phyloP scores from a whole-genome alignment of 2,113 vertebrate genomes.

The Patagioenas fasciata region DNA sequence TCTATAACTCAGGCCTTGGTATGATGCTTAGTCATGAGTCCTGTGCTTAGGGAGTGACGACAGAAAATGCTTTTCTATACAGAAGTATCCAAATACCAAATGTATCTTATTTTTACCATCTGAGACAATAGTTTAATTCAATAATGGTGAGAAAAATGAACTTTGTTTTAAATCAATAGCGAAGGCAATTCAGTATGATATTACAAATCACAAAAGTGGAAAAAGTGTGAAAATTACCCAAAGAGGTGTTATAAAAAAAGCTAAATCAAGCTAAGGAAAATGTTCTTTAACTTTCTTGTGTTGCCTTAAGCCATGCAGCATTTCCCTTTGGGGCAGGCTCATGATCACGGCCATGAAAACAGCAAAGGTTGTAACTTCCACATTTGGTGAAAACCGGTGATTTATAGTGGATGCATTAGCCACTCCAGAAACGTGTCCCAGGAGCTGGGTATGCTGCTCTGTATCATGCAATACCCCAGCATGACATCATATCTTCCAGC shows the following conservation, averaged over 20 bases:
- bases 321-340: background rate
- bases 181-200: background rate
- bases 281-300: background rate
- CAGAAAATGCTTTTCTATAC: background rate
- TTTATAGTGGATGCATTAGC: background rate
- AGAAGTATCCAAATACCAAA: slow-evolving; percentile 28
- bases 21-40: background rate
- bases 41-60: background rate
- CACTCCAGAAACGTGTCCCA: background rate
- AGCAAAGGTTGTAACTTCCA: background rate
- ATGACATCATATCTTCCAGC: background rate
- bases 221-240: background rate
- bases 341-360: background rate
- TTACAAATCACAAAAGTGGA: background rate
- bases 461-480: background rate
- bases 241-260: background rate
- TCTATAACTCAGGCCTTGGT: background rate
- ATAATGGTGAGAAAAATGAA: background rate
- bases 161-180: background rate
- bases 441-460: background rate
- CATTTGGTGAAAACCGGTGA: background rate
- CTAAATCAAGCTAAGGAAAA: background rate
- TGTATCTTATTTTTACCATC: background rate
- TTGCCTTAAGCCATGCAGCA: background rate
- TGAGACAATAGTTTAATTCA: background rate